Evolutionary conservation across 1,140 invertebrate species (phyloP).

Genomic region (Mamestra configurata): DNA sequence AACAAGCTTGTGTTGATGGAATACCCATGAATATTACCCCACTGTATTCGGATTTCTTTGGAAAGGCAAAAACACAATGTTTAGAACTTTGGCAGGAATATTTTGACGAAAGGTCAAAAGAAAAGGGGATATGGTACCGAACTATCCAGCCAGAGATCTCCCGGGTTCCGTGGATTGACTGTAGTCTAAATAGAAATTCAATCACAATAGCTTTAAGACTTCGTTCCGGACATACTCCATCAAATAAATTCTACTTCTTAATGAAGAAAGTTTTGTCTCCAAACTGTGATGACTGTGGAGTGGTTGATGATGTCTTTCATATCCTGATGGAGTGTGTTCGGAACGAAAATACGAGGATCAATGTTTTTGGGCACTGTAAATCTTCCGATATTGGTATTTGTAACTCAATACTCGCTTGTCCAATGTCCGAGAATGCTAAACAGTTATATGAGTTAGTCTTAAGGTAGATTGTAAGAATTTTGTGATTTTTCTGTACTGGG

Average conservation of each 20-base stretch:
- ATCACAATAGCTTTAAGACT: conserved; percentile 27
- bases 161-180: conserved; percentile 39
- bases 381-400: too few relatives aligned
- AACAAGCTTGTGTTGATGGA: conserved; percentile 1
- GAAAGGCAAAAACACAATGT: conserved; percentile 31
- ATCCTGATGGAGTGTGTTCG: too few relatives aligned
- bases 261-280: too few relatives aligned
- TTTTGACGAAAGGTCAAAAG: conserved; percentile 42
- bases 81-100: conserved; percentile 35
- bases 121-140: conserved; percentile 50
- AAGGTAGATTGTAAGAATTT: neutral
- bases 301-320: too few relatives aligned
- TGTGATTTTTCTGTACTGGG: too few relatives aligned
- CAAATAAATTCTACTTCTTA: too few relatives aligned
- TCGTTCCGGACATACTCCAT: conserved; percentile 53
- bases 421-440: too few relatives aligned
- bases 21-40: neutral
- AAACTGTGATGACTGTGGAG: too few relatives aligned
- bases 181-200: neutral
- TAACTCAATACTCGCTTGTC: too few relatives aligned
- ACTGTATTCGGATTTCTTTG: neutral
- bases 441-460: too few relatives aligned
- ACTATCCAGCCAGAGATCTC: conserved; percentile 49
- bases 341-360: too few relatives aligned
- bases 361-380: too few relatives aligned